Evolutionary conservation across 92 coral and sea anemone genomes (phyloP), one percentile per base, ranked within the genome.

Genomic region (Blastomussa wellsi): DNA sequence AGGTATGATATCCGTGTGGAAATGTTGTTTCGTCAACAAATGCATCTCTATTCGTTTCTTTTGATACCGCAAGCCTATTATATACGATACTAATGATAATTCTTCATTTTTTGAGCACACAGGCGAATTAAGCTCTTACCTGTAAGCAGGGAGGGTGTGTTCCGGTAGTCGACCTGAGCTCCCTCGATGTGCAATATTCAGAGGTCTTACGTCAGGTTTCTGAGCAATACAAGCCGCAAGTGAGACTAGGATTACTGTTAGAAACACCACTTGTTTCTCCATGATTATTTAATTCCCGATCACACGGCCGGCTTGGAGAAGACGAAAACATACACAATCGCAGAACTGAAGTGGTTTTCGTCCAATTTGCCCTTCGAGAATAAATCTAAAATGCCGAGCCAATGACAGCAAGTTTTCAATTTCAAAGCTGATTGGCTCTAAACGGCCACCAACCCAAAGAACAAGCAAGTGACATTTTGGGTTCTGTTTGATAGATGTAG

Each of bases 111-210:
- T 57, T 57, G 29, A 57, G 31, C 29, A 2, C 65, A 24, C 65
- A 55, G 1, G 20, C 20, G 62, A 1, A 29, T 6, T 57, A 33
- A 42, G 19, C 2, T 57, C 79, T 37, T 36, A 72, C 86, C 79
- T 82, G 86, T 82, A 82, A 16, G 86, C 86, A 13, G 33, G 72
- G 10, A 82, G 15, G 17, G 72, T 82, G 17, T 82, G 86, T 39
- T 69, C 84, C 0, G 84, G 84, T 24, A 81, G 49, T 7, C 65
- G 22, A 8, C 84, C 84, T 0, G 84, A 81, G 35, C 84, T 81
- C 10, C 84, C 84, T 20, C 84, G 76, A 47, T 81, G 84, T 1
- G 66, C 84, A 20, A 81, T 81, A 24, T 81, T 81, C 67, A 81
- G 5, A 48, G 84, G 84, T 12, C 84, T 81, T 19, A 55, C 53